These are phyloP conservation scores for Prinia subflava DNA, from an alignment of 2,113 vertebrate species.

Conservation along the genomic window DNA sequence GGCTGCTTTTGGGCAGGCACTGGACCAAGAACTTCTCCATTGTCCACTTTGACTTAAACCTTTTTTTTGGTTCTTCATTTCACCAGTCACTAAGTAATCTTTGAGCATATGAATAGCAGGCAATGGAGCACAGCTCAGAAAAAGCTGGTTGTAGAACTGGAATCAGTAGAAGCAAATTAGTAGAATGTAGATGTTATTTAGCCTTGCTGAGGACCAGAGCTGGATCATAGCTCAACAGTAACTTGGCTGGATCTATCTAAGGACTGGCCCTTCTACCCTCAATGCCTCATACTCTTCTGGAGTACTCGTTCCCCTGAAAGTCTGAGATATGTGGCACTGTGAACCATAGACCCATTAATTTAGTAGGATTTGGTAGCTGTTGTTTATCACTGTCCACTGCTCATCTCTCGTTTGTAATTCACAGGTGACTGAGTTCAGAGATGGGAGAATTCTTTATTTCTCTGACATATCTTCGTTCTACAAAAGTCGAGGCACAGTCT, in stretches of 20 bases:
- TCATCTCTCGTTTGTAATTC: not conserved
- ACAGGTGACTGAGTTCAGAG: not conserved
- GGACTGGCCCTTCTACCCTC: not conserved
- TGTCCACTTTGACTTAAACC: not conserved
- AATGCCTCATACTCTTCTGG: not conserved
- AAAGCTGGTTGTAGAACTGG: not conserved
- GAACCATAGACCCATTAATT: not conserved
- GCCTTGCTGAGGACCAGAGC: not conserved
- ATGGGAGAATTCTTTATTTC: not conserved
- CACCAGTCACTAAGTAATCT: not conserved
- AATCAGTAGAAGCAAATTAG: not conserved
- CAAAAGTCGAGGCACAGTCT: not conserved
- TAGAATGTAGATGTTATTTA: not conserved
- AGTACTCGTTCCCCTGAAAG: not conserved
- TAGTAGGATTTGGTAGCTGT: not conserved
- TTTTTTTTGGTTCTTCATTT: not conserved
- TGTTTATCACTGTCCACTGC: not conserved
- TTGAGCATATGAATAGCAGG: not conserved
- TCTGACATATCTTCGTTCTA: not conserved
- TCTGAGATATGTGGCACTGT: not conserved
- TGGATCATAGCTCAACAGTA: rapidly evolving
- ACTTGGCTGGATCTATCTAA: not conserved
- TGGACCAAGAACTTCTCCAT: not conserved
- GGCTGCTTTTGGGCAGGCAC: not conserved
- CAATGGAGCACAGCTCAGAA: not conserved